These are phyloP conservation scores for Brachycybe producta DNA, from an alignment of 2,888 invertebrate species.

Conservation along the genomic window DNA sequence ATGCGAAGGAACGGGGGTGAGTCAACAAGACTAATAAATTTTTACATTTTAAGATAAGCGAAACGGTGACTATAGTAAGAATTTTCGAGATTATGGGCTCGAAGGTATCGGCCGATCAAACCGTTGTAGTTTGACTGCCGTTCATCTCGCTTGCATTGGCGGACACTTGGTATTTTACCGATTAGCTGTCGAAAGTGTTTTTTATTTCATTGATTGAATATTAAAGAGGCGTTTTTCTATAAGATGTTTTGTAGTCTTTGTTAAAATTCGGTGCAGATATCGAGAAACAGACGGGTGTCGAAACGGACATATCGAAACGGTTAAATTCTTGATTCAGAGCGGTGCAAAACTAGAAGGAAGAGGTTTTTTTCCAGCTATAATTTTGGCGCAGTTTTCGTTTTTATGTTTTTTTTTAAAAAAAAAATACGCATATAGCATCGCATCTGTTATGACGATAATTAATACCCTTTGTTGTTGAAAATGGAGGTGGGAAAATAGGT, in stretches of 20 bases:
- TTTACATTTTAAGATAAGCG: slow-evolving; percentile 22
- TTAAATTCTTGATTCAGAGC: slow-evolving; percentile 34
- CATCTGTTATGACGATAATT: too few species aligned
- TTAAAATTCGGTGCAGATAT: slow-evolving; percentile 34
- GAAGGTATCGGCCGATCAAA: slow-evolving; percentile 33
- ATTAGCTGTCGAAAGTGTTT: too few species aligned
- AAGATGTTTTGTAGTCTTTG: slow-evolving; percentile 34
- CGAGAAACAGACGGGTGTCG: slow-evolving; percentile 32
- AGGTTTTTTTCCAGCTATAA: too few species aligned
- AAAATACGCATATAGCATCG: too few species aligned
- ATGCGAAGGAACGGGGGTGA: too few species aligned
- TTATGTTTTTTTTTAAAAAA: too few species aligned
- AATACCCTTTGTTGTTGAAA: too few species aligned
- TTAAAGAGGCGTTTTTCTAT: neutral
- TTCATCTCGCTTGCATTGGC: slow-evolving; percentile 34
- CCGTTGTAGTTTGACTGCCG: slow-evolving; percentile 32
- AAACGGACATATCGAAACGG: slow-evolving; percentile 35
- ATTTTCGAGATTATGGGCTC: slow-evolving; percentile 29
- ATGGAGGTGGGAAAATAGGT: too few species aligned
- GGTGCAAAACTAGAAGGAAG: slow-evolving; percentile 35
- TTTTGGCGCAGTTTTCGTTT: too few species aligned
- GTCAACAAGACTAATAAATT: too few species aligned
- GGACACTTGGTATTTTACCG: slow-evolving; percentile 35
- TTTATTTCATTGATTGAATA: neutral
- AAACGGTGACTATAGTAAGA: slow-evolving; percentile 18